Percentiles rank a stretch among this genome's conserved stretches.
Conservation (phyloP, 2,888 invertebrate genomes). For the Homarus gammarus region DNA sequence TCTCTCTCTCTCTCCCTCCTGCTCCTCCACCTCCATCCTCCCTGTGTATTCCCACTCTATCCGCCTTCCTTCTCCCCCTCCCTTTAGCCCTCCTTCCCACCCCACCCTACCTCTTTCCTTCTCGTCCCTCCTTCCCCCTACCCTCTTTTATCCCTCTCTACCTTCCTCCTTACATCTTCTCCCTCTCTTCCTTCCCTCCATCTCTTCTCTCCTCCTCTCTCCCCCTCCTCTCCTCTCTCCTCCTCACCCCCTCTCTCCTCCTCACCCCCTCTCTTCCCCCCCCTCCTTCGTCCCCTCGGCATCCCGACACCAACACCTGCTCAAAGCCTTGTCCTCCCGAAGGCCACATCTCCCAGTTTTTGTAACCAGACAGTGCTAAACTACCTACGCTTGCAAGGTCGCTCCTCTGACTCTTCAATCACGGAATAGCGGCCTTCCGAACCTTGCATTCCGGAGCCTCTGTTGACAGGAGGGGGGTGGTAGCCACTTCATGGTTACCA, state of each 20-base stretch:
- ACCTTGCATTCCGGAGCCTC: no score
- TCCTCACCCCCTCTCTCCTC: neutral
- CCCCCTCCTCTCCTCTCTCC: neutral
- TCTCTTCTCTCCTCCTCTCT: neutral
- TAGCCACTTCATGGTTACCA: no score
- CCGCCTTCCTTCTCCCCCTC: neutral
- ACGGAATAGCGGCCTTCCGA: no score
- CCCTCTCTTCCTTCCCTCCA: neutral
- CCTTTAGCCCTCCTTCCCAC: neutral
- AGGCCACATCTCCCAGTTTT: no score
- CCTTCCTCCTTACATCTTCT: neutral
- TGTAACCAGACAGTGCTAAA: no score
- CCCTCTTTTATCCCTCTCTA: neutral
- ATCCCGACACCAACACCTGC: neutral
- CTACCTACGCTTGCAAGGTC: no score
- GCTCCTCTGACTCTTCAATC: no score
- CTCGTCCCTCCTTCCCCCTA: neutral
- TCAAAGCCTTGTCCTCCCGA: no score
- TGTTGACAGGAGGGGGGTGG: no score
- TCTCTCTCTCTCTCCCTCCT: slow-evolving; percentile 26
- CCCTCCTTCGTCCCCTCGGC: neutral
- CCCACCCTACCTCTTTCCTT: neutral
- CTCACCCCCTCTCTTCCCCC: neutral
- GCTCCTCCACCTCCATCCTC: slow-evolving; percentile 20
- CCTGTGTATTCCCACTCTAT: neutral